Base-by-base conservation (phyloP, 2,888 invertebrate genomes). In the Eugnorisma glareosa region DNA sequence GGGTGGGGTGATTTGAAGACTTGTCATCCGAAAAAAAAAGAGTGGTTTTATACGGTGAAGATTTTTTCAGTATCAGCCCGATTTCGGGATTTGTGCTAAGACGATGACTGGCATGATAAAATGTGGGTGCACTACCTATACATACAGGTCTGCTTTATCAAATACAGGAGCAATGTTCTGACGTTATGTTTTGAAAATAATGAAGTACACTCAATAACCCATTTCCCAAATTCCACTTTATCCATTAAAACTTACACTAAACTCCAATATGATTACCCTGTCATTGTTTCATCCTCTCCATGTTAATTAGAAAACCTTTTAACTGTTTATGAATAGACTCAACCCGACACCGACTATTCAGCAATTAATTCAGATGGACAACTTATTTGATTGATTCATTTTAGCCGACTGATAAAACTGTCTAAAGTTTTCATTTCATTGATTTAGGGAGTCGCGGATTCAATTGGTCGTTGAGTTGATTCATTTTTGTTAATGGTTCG, bases 271-370 rank as follows among this genome's bases (percentile, higher is more conserved):
- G 28, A 57, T 45, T n/a, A 28, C n/a, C 31, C 28, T 57, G 31
- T 43, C 57, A 31, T 71, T 74, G 66, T 63, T 68, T 84, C 63
- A 78, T 86, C 83, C 81, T 83, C 74, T 85, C 86, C 74, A 82
- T 86, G 87, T 87, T 88, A 89, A 88, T 89, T 87, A 86, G 63
- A 77, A 69, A 57, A 69, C 81, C 87, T 84, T 86, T 88, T 83
- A 73, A 83, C 77, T 73, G 82, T 88, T 89, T 88, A 84, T 85
- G 83, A 89, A 89, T 87, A 85, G 81, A 83, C 83, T 88, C 73
- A 7, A 63, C 21, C 45, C 59, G 66, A 72, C 77, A 71, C 66
- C 31, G 54, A 71, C 63, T 51, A 83, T 81, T 35, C 35, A 35
- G 31, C 83, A 85, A 87, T 86, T 86, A 79, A 86, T 86, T 82